Evolutionary conservation across 2,888 invertebrate species (phyloP).

Genomic region (Diplolepis rosae): DNA sequence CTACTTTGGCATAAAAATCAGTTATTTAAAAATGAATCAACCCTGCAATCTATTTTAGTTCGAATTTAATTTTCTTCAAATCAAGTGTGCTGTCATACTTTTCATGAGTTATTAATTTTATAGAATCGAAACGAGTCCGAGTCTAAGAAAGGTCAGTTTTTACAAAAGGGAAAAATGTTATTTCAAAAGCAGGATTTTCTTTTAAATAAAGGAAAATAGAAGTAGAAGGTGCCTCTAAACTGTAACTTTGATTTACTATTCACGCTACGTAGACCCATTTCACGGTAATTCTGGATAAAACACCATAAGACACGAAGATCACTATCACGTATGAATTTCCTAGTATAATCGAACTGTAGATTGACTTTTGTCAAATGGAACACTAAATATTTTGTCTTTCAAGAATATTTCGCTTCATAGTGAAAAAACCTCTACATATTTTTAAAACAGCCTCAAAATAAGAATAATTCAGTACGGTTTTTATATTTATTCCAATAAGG

Average conservation of each 20-base stretch:
- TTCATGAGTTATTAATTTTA: not conserved
- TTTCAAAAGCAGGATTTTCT: not conserved
- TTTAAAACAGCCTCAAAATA: too few relatives aligned
- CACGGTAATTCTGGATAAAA: not conserved
- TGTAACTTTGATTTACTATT: not conserved
- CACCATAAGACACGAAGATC: conserved; percentile 3
- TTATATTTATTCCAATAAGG: too few relatives aligned
- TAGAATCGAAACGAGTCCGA: too few relatives aligned
- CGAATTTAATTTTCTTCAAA: not conserved
- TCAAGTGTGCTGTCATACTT: not conserved
- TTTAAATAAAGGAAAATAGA: not conserved
- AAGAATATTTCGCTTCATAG: not conserved
- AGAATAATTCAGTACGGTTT: too few relatives aligned
- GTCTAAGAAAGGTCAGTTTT: too few relatives aligned
- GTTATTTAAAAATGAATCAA: not conserved
- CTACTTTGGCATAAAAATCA: not conserved
- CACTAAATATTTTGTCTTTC: not conserved
- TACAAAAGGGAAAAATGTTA: not conserved
- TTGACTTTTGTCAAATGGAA: not conserved
- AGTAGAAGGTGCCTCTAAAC: not conserved
- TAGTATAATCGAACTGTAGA: not conserved
- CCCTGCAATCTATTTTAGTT: not conserved
- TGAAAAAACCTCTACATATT: too few relatives aligned
- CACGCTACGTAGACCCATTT: not conserved
- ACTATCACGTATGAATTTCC: conserved; percentile 3